Evolutionary conservation across 2,113 vertebrate genomes (phyloP).

Genomic region (Vombatus ursinus): DNA sequence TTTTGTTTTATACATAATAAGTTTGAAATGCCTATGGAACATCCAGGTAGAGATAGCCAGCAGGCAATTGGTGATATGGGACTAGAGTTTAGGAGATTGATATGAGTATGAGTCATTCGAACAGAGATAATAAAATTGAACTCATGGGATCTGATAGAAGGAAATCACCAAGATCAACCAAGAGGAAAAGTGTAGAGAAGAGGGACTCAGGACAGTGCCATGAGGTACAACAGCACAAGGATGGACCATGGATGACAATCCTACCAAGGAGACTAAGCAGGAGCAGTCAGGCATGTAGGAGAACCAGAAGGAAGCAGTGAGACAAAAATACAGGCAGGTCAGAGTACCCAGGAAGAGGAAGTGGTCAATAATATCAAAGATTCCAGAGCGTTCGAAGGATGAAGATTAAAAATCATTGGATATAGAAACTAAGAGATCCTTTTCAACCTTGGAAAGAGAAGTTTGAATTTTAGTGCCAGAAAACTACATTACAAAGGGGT

Average conservation of each 20-base stretch:
- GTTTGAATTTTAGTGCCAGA: not conserved
- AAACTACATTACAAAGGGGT: not conserved
- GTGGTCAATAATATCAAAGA: not conserved
- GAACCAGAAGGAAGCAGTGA: not conserved
- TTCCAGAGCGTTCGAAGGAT: not conserved
- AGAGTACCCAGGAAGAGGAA: not conserved
- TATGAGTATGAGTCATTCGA: not conserved
- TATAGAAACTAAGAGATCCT: not conserved
- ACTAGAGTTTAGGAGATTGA: not conserved
- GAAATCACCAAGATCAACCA: not conserved
- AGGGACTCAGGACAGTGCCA: not conserved
- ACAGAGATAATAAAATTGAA: not conserved
- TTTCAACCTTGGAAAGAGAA: not conserved
- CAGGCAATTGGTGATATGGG: not conserved
- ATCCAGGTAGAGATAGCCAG: not conserved
- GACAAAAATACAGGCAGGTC: not conserved
- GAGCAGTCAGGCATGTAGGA: not conserved
- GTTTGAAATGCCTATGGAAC: not conserved
- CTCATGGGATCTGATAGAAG: not conserved
- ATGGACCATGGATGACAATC: not conserved
- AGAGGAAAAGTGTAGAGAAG: not conserved
- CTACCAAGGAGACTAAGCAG: not conserved
- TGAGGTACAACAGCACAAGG: not conserved
- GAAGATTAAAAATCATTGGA: not conserved
- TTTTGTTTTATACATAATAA: not conserved